These are phyloP conservation scores for Rhopalosiphum maidis DNA, from an alignment of 1,140 invertebrate species.

Conservation along the genomic window DNA sequence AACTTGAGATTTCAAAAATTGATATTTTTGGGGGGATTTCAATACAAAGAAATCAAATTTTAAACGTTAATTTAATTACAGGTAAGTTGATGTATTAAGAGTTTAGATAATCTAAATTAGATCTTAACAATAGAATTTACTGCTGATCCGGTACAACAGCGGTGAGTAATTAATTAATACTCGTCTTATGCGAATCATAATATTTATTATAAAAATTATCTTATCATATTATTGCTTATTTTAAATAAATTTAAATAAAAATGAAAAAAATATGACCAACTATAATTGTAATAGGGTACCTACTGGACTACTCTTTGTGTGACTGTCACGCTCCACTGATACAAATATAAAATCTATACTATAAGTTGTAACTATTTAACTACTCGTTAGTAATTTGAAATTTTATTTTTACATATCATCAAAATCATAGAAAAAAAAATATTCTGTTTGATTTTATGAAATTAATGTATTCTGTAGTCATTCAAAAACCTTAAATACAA, in stretches of 20 bases:
- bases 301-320: too few species aligned
- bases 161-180: too few species aligned
- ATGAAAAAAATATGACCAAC: not conserved
- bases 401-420: not conserved
- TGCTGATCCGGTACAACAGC: too few species aligned
- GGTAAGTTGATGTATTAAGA: not conserved
- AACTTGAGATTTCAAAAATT: not conserved
- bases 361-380: not conserved
- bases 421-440: not conserved
- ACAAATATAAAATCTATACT: too few species aligned
- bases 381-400: not conserved
- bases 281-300: too few species aligned
- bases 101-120: not conserved
- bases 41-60: too few species aligned
- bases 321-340: too few species aligned
- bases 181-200: too few species aligned
- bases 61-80: not conserved
- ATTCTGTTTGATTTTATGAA: not conserved
- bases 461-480: not conserved
- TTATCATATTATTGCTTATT: not conserved
- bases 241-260: not conserved
- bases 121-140: not conserved
- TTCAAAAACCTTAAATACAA: not conserved
- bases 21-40: not conserved
- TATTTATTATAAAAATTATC: not conserved